A percentile compares a stretch with the other conserved stretches of the same genome.
Conservation (phyloP, 2,888 invertebrate species). For the Oasisia sp. region DNA sequence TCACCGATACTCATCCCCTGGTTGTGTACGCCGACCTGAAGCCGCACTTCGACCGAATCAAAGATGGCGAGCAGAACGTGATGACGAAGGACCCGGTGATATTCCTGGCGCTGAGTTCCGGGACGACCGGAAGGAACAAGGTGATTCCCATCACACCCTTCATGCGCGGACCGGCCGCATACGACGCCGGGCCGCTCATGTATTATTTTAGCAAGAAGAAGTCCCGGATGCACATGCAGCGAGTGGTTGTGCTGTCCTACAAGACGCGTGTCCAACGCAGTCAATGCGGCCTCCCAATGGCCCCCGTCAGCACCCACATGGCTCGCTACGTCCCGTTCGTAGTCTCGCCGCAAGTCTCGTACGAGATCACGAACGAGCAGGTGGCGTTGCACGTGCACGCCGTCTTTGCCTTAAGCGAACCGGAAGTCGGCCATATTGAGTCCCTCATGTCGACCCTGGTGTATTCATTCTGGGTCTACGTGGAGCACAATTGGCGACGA, state of each 20-base stretch:
- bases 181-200: constrained; percentile 35
- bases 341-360: constrained; percentile 34
- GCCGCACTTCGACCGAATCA: constrained; percentile 32
- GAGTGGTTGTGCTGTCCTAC: constrained; percentile 36
- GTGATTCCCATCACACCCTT: constrained; percentile 36
- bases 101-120: constrained; percentile 43
- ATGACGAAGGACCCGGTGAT: constrained; percentile 39
- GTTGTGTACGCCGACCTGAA: constrained; percentile 36
- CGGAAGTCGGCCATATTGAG: constrained; percentile 40
- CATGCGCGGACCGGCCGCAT: constrained; percentile 26
- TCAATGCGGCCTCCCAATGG: constrained; percentile 31
- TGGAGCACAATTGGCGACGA: constrained; percentile 40
- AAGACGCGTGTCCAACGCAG: neutral
- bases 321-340: constrained; percentile 31
- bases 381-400: constrained; percentile 43
- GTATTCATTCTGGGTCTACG: constrained; percentile 41
- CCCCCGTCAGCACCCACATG: constrained; percentile 39
- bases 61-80: constrained; percentile 29
- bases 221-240: constrained; percentile 27
- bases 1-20: constrained; percentile 34
- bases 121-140: constrained; percentile 46
- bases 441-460: constrained; percentile 43
- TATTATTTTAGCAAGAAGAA: constrained; percentile 23
- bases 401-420: constrained; percentile 41
- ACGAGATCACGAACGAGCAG: constrained; percentile 38